Percentiles rank a stretch among this genome's conserved stretches.
Conservation (phyloP, 2,888 invertebrate species). For the Opisthograptis luteolata region DNA sequence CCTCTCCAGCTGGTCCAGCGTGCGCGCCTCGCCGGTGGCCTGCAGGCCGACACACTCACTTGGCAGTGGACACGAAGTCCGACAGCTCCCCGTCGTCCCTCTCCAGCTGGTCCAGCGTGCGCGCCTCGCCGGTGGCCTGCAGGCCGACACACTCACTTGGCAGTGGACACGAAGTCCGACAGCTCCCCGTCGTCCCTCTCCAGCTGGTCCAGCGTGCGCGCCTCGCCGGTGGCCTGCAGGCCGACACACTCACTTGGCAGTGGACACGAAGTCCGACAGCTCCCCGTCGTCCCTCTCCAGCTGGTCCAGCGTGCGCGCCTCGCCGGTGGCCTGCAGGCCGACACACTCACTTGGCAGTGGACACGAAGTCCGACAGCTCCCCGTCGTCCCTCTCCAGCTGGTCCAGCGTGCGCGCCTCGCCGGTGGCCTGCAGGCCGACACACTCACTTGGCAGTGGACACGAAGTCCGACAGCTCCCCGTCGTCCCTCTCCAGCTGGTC, state of each 20-base stretch:
- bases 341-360: slow-evolving; percentile 99
- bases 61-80: slow-evolving; percentile 99
- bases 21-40: slow-evolving; percentile 99
- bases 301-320: slow-evolving; percentile 98
- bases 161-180: slow-evolving; percentile 98
- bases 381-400: slow-evolving; percentile 98
- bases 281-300: slow-evolving; percentile 98
- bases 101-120: slow-evolving; percentile 98
- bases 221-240: slow-evolving; percentile 99
- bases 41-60: slow-evolving; percentile 99
- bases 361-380: slow-evolving; percentile 98
- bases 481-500: slow-evolving; percentile 98
- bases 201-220: slow-evolving; percentile 97
- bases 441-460: slow-evolving; percentile 99
- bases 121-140: slow-evolving; percentile 99
- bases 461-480: slow-evolving; percentile 98
- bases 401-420: slow-evolving; percentile 98
- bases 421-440: slow-evolving; percentile 99
- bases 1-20: slow-evolving; percentile 97
- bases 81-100: slow-evolving; percentile 97
- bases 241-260: slow-evolving; percentile 99
- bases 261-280: slow-evolving; percentile 98
- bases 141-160: slow-evolving; percentile 98
- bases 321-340: slow-evolving; percentile 99
- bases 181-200: slow-evolving; percentile 98